These are phyloP conservation scores for Acronicta alni DNA, from an alignment of 2,888 invertebrate species.

Conservation along the genomic window DNA sequence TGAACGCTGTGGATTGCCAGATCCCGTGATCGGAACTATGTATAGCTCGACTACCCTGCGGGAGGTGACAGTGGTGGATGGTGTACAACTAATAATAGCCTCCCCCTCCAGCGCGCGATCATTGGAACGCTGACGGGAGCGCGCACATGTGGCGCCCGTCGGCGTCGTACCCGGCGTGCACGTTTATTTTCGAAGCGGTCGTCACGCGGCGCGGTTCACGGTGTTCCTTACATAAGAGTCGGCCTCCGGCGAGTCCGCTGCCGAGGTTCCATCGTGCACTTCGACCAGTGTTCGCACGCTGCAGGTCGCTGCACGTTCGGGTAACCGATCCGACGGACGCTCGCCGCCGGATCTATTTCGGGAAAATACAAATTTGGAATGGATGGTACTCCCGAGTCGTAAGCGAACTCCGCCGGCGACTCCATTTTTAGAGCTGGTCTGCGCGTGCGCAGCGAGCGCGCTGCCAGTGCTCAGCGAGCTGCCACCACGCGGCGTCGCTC, in stretches of 20 bases:
- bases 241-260: constrained; percentile 64
- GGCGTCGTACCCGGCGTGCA: constrained; percentile 75
- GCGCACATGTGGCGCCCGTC: constrained; percentile 86
- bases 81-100: constrained; percentile 87
- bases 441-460: constrained; percentile 86
- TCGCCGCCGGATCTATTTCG: constrained; percentile 91
- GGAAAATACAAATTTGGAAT: constrained; percentile 95
- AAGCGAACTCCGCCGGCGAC: constrained; percentile 87
- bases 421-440: constrained; percentile 89
- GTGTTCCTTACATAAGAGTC: constrained; percentile 82
- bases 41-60: constrained; percentile 87
- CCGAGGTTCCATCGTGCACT: constrained; percentile 68
- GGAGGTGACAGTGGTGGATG: constrained; percentile 89
- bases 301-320: constrained; percentile 87
- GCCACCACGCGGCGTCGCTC: constrained; percentile 85
- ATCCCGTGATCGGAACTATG: constrained; percentile 85
- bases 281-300: constrained; percentile 74
- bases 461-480: constrained; percentile 85
- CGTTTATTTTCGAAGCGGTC: constrained; percentile 88
- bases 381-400: constrained; percentile 88
- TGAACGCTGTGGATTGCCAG: constrained; percentile 87
- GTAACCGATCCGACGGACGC: constrained; percentile 88
- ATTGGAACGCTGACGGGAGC: constrained; percentile 80
- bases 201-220: constrained; percentile 86
- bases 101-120: constrained; percentile 86